These are phyloP conservation scores for Eulemur coronatus DNA, from an alignment of 2,797 vertebrate species.

Conservation along the genomic window DNA sequence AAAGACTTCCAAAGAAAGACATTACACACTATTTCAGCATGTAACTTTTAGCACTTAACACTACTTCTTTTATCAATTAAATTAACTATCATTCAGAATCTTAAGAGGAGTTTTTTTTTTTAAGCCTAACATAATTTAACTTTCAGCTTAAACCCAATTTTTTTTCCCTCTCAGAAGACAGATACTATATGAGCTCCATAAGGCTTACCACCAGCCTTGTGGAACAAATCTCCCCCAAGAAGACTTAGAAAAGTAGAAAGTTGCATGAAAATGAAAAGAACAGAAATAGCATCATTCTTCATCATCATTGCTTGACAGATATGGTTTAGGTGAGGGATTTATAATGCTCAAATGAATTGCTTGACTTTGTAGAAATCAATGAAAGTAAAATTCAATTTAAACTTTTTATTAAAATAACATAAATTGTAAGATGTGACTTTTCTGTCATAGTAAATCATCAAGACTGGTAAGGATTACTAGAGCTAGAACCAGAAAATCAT, in stretches of 20 bases:
- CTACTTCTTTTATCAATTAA: constrained; percentile 18
- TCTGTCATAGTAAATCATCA: constrained; percentile 56
- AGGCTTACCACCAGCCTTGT: not conserved
- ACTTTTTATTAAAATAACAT: constrained; percentile 74
- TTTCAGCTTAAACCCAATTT: not conserved
- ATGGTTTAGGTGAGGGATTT: constrained; percentile 20
- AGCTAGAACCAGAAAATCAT: not conserved
- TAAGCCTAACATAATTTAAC: constrained; percentile 22
- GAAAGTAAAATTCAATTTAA: constrained; percentile 76
- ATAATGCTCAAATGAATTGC: constrained; percentile 42
- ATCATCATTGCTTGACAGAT: not conserved
- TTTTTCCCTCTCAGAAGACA: not conserved
- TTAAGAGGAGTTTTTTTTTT: not conserved
- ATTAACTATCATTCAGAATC: constrained; percentile 32
- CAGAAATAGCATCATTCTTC: not conserved
- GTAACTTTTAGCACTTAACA: constrained; percentile 20
- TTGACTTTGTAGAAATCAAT: constrained; percentile 68
- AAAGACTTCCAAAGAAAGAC: constrained; percentile 32
- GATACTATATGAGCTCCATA: not conserved
- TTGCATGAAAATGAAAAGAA: not conserved
- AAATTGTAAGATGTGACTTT: constrained; percentile 55
- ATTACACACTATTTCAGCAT: not conserved
- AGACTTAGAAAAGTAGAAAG: not conserved
- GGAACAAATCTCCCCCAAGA: not conserved
- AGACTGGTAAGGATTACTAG: not conserved